Percentiles rank a stretch among this genome's conserved stretches.
phyloP scores from a whole-genome alignment of 2,888 invertebrate genomes.

The Rugalucina vietnamica region DNA sequence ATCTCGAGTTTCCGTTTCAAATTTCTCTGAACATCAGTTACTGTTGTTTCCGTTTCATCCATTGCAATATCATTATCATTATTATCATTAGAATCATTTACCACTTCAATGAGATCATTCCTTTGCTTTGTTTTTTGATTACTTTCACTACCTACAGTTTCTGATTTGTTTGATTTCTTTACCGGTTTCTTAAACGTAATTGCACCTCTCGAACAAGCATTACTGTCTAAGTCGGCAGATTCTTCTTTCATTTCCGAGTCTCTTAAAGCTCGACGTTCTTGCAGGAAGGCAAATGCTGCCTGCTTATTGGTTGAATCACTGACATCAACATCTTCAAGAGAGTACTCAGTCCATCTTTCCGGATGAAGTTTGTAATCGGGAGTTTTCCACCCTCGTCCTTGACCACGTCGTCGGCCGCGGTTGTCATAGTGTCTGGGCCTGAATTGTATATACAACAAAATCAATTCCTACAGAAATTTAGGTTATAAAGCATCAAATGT shows the following conservation, averaged over 20 bases:
- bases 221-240: slow-evolving; percentile 52
- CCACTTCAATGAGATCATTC: neutral
- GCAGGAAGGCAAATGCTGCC: slow-evolving; percentile 91
- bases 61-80: neutral
- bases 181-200: slow-evolving; percentile 66
- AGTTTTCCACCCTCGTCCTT: slow-evolving; percentile 35
- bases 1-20: slow-evolving; percentile 34
- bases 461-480: neutral
- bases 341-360: slow-evolving; percentile 92
- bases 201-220: slow-evolving; percentile 73
- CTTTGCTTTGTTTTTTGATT: neutral
- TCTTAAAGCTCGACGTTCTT: slow-evolving; percentile 84
- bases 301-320: slow-evolving; percentile 91
- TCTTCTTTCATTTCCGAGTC: slow-evolving; percentile 59
- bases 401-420: neutral
- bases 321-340: slow-evolving; percentile 92
- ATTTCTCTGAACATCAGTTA: neutral
- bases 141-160: neutral
- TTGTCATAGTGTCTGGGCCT: neutral
- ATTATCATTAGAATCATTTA: neutral
- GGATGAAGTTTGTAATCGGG: slow-evolving; percentile 89
- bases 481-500: no score
- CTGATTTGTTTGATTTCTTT: neutral
- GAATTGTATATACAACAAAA: slow-evolving; percentile 1
- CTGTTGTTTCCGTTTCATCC: neutral